Base-by-base conservation (phyloP, 2,113 vertebrate species). In the Dolichallabes microphthalmus region DNA sequence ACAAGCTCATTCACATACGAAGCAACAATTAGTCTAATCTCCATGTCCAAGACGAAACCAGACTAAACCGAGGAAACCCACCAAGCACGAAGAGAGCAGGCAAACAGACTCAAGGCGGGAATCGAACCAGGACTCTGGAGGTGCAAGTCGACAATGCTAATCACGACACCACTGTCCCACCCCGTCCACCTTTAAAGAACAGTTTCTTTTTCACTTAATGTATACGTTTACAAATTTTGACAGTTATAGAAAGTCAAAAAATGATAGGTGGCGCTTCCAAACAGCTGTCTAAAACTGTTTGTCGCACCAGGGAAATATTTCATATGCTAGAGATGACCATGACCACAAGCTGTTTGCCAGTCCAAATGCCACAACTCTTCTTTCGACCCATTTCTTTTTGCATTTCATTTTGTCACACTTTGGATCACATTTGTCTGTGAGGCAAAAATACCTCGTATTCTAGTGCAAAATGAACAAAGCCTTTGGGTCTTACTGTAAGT, bases 301-400 rank as follows among this genome's bases (percentile, higher is more conserved):
- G 50, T 85, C n/a, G 66, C 53, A 84, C 77, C 64, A 84, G 50
- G 19, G 89, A 87, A 64, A 79, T 45, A 86, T 60, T 82, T 87
- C 79, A 89, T 39, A 45, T n/a, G 80, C 78, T 81, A 71, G 73
- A 77, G 55, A 63, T 84, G 73, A 66, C 71, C 63, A 66, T 66
- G n/a, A 66, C 63, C 73, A 53, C 32, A 61, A 86, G 83, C 77
- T 35, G 78, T 63, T 75, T 82, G 71, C 74, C 66, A 61, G 27
- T 77, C 50, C 25, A n/a, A 83, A 88, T 27, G 68, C 68, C 69
- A 80, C 85, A 83, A 83, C 27, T 39, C 82, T 82, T 78, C 78
- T 78, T 45, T 55, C 50, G 53, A 74, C 80, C 35, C 69, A 39
- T 20, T 35, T 58, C 19, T 79, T 79, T 61, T 39, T 75, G 15